Percentiles rank a stretch among this genome's conserved stretches.
These are phyloP conservation scores for Chrysochloris asiatica DNA, from an alignment of 2,113 vertebrate genomes.

Conservation along the genomic window DNA sequence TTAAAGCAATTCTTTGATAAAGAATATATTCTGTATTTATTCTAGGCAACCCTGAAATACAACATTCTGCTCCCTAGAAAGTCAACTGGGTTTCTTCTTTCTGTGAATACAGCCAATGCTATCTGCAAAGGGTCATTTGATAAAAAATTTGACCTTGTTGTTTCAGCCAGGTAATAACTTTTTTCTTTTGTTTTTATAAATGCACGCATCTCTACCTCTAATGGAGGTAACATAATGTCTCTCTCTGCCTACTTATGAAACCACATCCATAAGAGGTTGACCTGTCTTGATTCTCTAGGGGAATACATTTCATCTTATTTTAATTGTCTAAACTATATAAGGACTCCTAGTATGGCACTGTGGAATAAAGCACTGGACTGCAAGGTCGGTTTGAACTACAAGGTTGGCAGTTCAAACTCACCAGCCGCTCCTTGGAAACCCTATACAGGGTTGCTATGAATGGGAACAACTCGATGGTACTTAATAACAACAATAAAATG, in stretches of 20 bases:
- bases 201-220: not conserved
- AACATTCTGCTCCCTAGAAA: conserved; percentile 76
- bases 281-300: not conserved
- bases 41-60: conserved; percentile 78
- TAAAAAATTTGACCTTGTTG: conserved; percentile 74
- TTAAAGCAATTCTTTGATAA: not conserved
- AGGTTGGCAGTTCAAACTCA: too few relatives aligned
- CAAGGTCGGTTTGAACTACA: too few relatives aligned
- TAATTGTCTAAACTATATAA: not conserved
- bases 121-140: conserved; percentile 56
- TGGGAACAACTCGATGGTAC: too few relatives aligned
- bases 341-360: too few relatives aligned
- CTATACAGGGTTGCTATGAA: too few relatives aligned
- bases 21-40: not conserved
- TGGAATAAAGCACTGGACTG: too few relatives aligned
- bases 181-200: not conserved
- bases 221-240: not conserved
- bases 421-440: too few relatives aligned
- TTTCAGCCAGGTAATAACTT: conserved; percentile 72
- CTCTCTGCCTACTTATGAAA: not conserved
- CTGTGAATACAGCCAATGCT: conserved; percentile 67
- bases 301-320: not conserved
- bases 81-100: conserved; percentile 75
- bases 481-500: too few relatives aligned
- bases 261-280: not conserved